Conservation (phyloP, 2,888 invertebrate species). For the Antheraea yamamai region DNA sequence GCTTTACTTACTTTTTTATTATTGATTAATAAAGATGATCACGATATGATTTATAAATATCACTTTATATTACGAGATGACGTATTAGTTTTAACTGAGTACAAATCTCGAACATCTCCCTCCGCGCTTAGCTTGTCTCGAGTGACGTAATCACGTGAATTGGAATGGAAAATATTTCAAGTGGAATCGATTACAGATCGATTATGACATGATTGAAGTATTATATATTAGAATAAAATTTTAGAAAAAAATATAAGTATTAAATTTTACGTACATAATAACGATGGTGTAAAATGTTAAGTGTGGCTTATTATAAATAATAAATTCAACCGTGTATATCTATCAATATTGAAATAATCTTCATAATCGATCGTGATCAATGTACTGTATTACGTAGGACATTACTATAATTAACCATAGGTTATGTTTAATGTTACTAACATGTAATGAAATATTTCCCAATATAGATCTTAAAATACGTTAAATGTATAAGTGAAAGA, state of each 20-base stretch:
- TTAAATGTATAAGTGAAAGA: too few species aligned
- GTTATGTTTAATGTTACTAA: background rate
- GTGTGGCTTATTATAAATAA: too few species aligned
- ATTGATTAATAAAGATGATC: constrained; percentile 51
- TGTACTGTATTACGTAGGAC: background rate
- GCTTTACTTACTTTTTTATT: constrained; percentile 68
- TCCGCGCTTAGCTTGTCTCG: constrained; percentile 68
- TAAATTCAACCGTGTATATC: background rate
- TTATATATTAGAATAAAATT: too few species aligned
- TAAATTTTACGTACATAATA: too few species aligned
- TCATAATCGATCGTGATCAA: background rate
- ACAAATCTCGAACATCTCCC: constrained; percentile 72
- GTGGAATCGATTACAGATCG: constrained; percentile 25
- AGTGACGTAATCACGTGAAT: constrained; percentile 60
- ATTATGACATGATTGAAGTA: background rate
- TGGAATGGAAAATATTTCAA: constrained; percentile 22
- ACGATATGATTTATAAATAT: constrained; percentile 51
- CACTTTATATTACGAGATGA: constrained; percentile 68
- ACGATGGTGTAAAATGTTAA: too few species aligned
- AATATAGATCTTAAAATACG: background rate
- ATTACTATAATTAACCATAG: background rate
- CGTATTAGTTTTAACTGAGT: constrained; percentile 74
- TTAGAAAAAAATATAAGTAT: too few species aligned
- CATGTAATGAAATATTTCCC: background rate
- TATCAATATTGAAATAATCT: background rate